Percentiles rank a stretch among this genome's conserved stretches.
These are phyloP conservation scores for Diaphora mendica DNA, from an alignment of 2,888 invertebrate species.

Conservation along the genomic window DNA sequence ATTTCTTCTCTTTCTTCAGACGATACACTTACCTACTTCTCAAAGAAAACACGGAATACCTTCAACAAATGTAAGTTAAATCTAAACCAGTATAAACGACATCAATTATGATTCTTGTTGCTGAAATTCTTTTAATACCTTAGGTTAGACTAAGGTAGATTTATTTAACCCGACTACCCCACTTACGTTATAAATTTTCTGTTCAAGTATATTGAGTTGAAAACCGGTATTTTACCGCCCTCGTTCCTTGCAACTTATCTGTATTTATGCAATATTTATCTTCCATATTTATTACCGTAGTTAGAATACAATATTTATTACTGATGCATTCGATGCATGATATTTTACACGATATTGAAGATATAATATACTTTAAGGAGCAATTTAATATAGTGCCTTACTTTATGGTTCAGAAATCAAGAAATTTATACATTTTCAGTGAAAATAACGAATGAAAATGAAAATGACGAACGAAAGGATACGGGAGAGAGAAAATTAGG, in stretches of 20 bases:
- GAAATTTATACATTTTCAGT: too few species aligned
- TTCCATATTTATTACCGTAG: constrained; percentile 6
- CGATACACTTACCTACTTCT: too few species aligned
- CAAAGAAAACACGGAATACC: too few species aligned
- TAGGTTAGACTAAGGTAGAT: constrained; percentile 1
- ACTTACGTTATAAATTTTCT: constrained; percentile 19
- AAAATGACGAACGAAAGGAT: too few species aligned
- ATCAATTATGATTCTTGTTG: background rate
- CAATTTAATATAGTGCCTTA: background rate
- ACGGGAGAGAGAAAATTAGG: too few species aligned
- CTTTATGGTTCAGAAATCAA: background rate
- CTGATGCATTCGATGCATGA: background rate
- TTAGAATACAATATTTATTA: constrained; percentile 1
- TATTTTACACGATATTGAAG: background rate
- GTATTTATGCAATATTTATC: constrained; percentile 14
- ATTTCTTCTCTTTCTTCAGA: too few species aligned
- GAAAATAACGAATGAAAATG: too few species aligned
- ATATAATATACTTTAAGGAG: background rate
- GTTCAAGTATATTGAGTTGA: background rate
- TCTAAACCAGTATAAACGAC: background rate
- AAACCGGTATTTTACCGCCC: constrained; percentile 11
- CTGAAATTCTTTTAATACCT: background rate
- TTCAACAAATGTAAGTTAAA: too few species aligned
- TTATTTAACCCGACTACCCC: constrained; percentile 24
- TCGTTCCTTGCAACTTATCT: constrained; percentile 4